Conservation (phyloP, 2,888 invertebrate genomes). For the Rhingia rostrata region DNA sequence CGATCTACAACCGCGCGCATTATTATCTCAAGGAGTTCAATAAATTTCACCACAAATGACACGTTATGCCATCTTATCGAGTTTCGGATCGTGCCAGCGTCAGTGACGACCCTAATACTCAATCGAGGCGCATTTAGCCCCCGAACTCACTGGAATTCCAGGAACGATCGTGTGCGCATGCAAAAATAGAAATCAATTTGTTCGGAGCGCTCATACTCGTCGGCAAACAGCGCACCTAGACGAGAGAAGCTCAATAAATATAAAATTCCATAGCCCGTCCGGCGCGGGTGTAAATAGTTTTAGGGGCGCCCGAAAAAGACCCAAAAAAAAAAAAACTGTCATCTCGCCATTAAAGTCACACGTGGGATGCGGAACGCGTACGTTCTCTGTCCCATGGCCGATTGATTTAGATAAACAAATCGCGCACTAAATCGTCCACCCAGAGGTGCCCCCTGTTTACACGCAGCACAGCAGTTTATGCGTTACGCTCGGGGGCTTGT, state of each 20-base stretch:
- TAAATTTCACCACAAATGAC: slow-evolving; percentile 74
- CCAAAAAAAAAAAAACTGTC: slow-evolving; percentile 46
- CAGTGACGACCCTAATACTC: slow-evolving; percentile 54
- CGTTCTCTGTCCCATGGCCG: slow-evolving; percentile 59
- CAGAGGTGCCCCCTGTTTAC: slow-evolving; percentile 33
- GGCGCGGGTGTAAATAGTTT: slow-evolving; percentile 43
- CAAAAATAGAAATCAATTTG: slow-evolving; percentile 75
- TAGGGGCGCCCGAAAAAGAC: slow-evolving; percentile 35
- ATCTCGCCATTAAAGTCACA: slow-evolving; percentile 62
- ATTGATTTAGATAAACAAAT: slow-evolving; percentile 74
- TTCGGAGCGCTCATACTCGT: slow-evolving; percentile 23
- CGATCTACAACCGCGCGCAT: slow-evolving; percentile 69
- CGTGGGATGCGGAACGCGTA: slow-evolving; percentile 33
- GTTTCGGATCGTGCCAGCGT: slow-evolving; percentile 65
- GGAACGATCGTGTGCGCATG: slow-evolving; percentile 66
- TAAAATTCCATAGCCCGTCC: slow-evolving; percentile 51
- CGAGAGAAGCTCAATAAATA: slow-evolving; percentile 69
- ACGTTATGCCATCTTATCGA: slow-evolving; percentile 72
- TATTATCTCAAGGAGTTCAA: slow-evolving; percentile 70
- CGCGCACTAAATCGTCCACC: slow-evolving; percentile 63
- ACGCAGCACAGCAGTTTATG: not conserved
- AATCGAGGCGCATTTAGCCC: slow-evolving; percentile 27
- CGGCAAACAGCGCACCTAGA: not conserved
- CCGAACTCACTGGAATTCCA: slow-evolving; percentile 32
- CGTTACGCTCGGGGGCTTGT: slow-evolving; percentile 21